Evolutionary conservation across 92 coral and sea anemone genomes (phyloP), one percentile per base, ranked within the genome.

Genomic region (Isaurus tuberculatus): DNA sequence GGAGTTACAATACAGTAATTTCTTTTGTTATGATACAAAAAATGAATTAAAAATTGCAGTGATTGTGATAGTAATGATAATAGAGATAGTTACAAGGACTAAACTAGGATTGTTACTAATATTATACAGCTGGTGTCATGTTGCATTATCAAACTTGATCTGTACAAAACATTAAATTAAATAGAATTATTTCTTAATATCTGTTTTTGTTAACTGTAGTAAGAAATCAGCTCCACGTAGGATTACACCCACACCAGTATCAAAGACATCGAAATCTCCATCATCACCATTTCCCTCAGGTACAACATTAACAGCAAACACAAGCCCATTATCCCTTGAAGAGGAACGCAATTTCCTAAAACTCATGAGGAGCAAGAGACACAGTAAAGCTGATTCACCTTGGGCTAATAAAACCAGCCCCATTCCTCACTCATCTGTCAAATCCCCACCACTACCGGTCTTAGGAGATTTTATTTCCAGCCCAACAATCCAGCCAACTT

Each of bases 191-290:
- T 46, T 9, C 20, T 30, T 60, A 13, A n/a, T n/a, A n/a, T n/a
- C 40, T 32, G 5, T 46, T 49, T 16, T 32, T 55, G 22, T 80
- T 33, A 32, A 83, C 37, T 70, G 37, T 66, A 91, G 94, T 71
- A 91, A 90, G 60, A 92, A 88, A 65, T 51, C 83, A 23, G 92
- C 98, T 4, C 93, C 97, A 25, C 87, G 98, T 55, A 84, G 99
- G 83, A 96, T 96, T 20, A 92, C 98, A 49, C 99, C 98, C 32
- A 96, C 98, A 46, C 98, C 90, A 72, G 91, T 92, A 48, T 81
- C 36, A 73, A 73, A 51, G 14, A 69, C 74, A 27, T 81, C 93
- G 72, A 88, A 87, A 73, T 92, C 91, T 25, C 23, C 91, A n/a
- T 84, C 84, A 17, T 79, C 87, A 31, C 78, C 90, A 34, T 85